A percentile compares a stretch with the other conserved stretches of the same genome.
Conservation (phyloP, 2,888 invertebrate species). For the Scelioninae gen. 1 region DNA sequence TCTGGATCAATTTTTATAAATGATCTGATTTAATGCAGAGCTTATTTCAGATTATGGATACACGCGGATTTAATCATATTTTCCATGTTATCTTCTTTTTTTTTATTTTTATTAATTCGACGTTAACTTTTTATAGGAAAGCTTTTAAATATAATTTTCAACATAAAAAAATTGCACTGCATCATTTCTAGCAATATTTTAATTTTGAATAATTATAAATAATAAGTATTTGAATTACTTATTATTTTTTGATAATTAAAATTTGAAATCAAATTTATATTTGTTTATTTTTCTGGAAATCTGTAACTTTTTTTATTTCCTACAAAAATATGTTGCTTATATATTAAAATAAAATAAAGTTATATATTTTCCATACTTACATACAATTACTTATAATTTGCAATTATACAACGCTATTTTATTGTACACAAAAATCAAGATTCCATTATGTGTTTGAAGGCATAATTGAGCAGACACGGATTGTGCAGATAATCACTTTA, state of each 20-base stretch:
- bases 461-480: constrained; percentile 4
- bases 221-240: too few species aligned
- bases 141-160: too few species aligned
- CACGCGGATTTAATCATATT: background rate
- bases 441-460: constrained; percentile 5
- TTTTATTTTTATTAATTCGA: background rate
- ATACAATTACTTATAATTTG: too few species aligned
- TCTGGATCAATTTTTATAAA: background rate
- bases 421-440: background rate
- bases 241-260: too few species aligned
- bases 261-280: too few species aligned
- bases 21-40: background rate
- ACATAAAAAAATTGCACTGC: too few species aligned
- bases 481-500: constrained; percentile 13
- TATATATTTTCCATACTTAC: too few species aligned
- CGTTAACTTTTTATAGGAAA: background rate
- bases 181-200: too few species aligned
- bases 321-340: too few species aligned
- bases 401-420: background rate
- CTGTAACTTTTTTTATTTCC: too few species aligned
- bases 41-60: background rate
- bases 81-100: background rate
- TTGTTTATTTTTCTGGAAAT: too few species aligned
- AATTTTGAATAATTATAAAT: too few species aligned
- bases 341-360: background rate